Conservation (phyloP, 2,888 invertebrate species). For the Himalopsyche kuldschensis region DNA sequence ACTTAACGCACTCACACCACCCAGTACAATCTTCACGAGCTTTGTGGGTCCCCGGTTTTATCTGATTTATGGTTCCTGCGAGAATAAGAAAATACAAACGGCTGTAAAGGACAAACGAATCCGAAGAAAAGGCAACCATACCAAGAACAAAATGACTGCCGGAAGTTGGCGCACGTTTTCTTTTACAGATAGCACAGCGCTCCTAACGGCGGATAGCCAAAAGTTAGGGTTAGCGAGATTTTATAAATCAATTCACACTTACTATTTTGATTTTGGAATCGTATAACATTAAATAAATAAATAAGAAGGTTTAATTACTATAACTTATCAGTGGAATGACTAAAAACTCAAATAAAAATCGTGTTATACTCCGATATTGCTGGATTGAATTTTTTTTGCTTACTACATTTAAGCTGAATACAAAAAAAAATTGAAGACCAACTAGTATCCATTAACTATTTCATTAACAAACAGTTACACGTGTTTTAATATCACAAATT, state of each 20-base stretch:
- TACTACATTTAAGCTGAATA: no score
- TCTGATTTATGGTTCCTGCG: neutral
- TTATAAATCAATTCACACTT: neutral
- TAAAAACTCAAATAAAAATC: no score
- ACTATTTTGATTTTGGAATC: neutral
- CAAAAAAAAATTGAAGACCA: no score
- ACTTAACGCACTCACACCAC: no score
- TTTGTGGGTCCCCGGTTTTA: neutral
- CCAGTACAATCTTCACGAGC: neutral
- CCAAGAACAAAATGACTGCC: slow-evolving; percentile 29
- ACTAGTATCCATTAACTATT: no score
- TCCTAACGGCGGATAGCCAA: neutral
- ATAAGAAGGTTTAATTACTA: no score
- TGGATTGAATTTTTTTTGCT: no score
- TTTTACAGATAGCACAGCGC: slow-evolving; percentile 8
- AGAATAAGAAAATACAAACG: slow-evolving; percentile 2
- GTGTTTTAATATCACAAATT: no score
- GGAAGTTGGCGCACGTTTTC: slow-evolving; percentile 30
- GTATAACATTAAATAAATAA: no score
- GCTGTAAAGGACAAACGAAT: neutral
- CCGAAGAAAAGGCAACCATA: slow-evolving; percentile 19
- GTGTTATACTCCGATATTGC: no score
- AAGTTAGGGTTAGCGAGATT: slow-evolving; percentile 12
- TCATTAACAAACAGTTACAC: no score
- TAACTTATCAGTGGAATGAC: no score